Percentiles rank a stretch among this genome's conserved stretches.
These are phyloP conservation scores for Pseudochaenichthys georgianus DNA, from an alignment of 2,797 vertebrate genomes.

Conservation along the genomic window DNA sequence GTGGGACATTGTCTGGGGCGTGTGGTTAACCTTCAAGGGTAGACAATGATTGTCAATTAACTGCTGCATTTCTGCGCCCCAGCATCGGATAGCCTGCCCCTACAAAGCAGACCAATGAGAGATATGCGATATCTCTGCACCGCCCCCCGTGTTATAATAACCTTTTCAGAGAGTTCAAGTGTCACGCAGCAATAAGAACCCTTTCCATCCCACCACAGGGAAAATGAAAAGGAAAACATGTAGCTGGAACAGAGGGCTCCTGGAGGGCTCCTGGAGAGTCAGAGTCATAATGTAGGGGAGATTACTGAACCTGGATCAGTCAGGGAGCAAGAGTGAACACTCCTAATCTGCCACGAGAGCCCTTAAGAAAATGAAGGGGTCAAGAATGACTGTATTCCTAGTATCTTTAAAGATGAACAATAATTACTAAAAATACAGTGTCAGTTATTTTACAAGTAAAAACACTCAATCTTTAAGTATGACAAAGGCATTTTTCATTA, in stretches of 20 bases:
- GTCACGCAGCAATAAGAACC: conserved; percentile 85
- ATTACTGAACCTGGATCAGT: conserved; percentile 83
- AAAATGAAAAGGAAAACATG: conserved; percentile 89
- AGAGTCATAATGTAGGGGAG: conserved; percentile 77
- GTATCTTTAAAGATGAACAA: conserved; percentile 51
- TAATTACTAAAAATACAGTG: conserved; percentile 56
- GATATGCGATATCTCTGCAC: conserved; percentile 78
- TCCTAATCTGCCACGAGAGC: conserved; percentile 82
- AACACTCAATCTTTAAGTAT: conserved; percentile 8
- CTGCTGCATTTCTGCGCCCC: conserved; percentile 78
- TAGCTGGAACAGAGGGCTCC: conserved; percentile 80
- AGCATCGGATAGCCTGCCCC: conserved; percentile 75
- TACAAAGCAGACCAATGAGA: conserved; percentile 78
- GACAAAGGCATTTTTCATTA: background rate
- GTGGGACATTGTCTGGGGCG: conserved; percentile 79
- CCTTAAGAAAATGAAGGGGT: conserved; percentile 76
- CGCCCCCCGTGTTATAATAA: conserved; percentile 85
- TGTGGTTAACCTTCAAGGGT: conserved; percentile 85
- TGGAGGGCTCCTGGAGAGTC: conserved; percentile 73
- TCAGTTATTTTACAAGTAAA: conserved; percentile 2
- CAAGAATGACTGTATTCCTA: conserved; percentile 51
- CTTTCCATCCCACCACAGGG: conserved; percentile 81
- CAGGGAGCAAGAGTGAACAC: conserved; percentile 66
- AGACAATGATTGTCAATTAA: conserved; percentile 87
- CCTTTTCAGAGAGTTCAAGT: conserved; percentile 88